Percentiles rank a stretch among this genome's conserved stretches.
phyloP scores from a whole-genome alignment of 53 echinoderm and acorn worm genomes.

The Henricia sp. region DNA sequence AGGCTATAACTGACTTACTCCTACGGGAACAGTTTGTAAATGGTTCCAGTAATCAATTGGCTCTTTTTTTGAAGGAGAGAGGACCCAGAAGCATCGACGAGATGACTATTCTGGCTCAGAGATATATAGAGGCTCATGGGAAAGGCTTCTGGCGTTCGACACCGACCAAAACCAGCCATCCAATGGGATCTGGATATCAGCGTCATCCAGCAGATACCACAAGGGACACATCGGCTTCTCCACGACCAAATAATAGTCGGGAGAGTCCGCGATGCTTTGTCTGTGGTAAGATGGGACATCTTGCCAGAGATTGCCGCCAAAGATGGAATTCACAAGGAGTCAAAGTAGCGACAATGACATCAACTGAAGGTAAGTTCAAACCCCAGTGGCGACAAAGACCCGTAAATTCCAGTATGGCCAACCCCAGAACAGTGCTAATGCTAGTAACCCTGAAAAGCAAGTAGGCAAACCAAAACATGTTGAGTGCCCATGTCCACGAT shows the following conservation, averaged over 20 bases:
- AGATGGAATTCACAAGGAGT: too few relatives aligned
- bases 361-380: too few relatives aligned
- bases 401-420: too few relatives aligned
- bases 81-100: background rate
- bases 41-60: background rate
- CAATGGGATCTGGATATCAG: background rate
- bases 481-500: too few relatives aligned
- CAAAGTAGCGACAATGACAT: too few relatives aligned
- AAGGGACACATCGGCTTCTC: background rate
- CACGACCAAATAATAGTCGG: background rate
- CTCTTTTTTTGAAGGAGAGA: constrained; percentile 22
- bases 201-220: background rate
- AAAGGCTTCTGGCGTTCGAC: background rate
- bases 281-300: background rate
- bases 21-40: constrained; percentile 22
- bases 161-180: background rate
- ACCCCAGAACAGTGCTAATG: background rate
- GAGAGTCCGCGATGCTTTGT: background rate
- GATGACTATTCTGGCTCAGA: constrained; percentile 12
- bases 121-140: constrained; percentile 17
- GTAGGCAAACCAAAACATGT: too few relatives aligned
- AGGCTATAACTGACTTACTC: constrained; percentile 15
- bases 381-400: too few relatives aligned
- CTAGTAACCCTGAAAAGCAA: too few relatives aligned
- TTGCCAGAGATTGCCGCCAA: background rate